Evolutionary conservation across 2,797 vertebrate genomes (phyloP).

Genomic region (Acomys russatus): DNA sequence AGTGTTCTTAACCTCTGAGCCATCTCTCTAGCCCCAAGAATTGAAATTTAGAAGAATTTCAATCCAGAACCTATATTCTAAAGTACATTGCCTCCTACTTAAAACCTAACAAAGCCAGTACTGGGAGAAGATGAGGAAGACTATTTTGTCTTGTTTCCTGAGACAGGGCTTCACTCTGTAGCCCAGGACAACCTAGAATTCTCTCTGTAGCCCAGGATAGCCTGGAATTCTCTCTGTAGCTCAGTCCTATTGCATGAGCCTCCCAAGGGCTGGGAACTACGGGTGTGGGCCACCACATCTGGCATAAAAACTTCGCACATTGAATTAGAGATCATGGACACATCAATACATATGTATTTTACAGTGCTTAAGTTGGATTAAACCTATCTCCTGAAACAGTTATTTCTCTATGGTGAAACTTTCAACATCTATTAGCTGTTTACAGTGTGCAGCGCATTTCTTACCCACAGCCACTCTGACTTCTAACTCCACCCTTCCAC

Average conservation of each 20-base stretch:
- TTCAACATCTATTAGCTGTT: not conserved
- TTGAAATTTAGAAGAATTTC: constrained; percentile 6
- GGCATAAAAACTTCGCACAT: not conserved
- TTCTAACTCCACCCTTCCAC: not conserved
- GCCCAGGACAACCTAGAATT: not conserved
- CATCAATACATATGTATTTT: not conserved
- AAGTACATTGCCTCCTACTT: not conserved
- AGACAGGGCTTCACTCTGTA: not conserved
- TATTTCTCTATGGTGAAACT: not conserved
- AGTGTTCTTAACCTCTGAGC: too few species aligned
- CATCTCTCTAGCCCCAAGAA: too few species aligned
- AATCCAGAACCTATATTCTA: not conserved
- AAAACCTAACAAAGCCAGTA: not conserved
- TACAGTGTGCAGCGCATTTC: not conserved
- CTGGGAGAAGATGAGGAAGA: not conserved
- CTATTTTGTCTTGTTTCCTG: not conserved
- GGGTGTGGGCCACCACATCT: not conserved
- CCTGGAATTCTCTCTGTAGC: not conserved
- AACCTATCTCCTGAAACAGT: not conserved
- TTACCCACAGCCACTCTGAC: not conserved
- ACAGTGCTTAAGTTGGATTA: not conserved
- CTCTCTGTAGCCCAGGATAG: not conserved
- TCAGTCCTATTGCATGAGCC: not conserved
- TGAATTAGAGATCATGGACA: not conserved
- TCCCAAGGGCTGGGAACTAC: not conserved